Base-by-base conservation (phyloP, 2,113 vertebrate species). In the Phylloscopus trochiloides region DNA sequence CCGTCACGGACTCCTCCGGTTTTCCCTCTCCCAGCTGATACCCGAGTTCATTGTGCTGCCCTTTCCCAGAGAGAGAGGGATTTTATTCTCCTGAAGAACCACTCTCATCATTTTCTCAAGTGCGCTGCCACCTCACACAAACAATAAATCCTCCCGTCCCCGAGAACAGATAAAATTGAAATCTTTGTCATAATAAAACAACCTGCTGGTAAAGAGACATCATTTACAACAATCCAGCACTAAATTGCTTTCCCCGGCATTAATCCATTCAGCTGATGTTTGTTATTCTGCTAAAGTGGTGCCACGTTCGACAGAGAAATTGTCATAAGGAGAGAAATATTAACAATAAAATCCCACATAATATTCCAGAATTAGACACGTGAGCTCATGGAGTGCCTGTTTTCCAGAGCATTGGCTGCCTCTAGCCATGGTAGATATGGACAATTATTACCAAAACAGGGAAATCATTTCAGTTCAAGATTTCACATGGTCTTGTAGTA, bases 161-260 rank as follows among this genome's bases (percentile, higher is more conserved):
- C 0, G 3, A 52, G 67, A 90, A 76, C 25, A 66, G 84, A 89
- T 57, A 45, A 85, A 94, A 96, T 68, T 90, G 90, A 95, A 95
- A 85, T 86, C 85, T 91, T 55, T 94, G 92, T 85, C 90, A 93
- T 71, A 93, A 96, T 87, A 95, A 95, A 94, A 78, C 71, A 95
- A 90, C 73, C 92, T 90, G 90, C 74, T 82, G 83, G 85, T 72
- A 92, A 96, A 91, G 78, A 77, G 92, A 85, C 70, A 52, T 91
- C 65, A 94, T 89, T 94, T 96, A 91, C 86, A 92, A 57, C 89
- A 92, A 95, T 57, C 74, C 77, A 55, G 78, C 19, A 48, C 65
- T 65, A 85, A 94, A 95, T 91, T 92, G 80, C 90, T 87, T 91
- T 91, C 77, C 66, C 59, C 52, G 16, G 68, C 38, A 85, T 73